Base-by-base conservation (phyloP, 2,113 vertebrate species). In the Phoxinus phoxinus region DNA sequence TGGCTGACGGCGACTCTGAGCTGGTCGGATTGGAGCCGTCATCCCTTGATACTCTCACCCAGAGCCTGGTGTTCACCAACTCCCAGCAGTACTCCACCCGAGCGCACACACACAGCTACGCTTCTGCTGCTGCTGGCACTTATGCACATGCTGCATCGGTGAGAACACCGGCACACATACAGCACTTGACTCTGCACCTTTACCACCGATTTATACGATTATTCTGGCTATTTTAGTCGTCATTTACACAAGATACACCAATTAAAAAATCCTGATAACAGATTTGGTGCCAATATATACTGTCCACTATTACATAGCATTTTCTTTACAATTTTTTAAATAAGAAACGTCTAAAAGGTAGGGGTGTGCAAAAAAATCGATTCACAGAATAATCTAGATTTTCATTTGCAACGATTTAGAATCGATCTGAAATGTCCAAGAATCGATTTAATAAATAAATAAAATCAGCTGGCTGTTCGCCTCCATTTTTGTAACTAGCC, bases 41-140 rank as follows among this genome's bases (percentile, higher is more conserved):
- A 0, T 96, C 95, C 75, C 87, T 96, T 1, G 97, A 97, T 85
- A 93, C 94, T 88, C 96, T 99, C 86, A 95, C 95, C 51, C 97
- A 98, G 93, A 96, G 97, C 32, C 92, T 99, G 86, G 96, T 99
- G 80, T 99, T 99, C 93, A 99, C 97, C 81, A 99, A 98, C 93
- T 99, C 97, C 87, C 97, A 99, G 91, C 89, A 89, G 77, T 90
- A 96, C 88, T 91, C 96, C 87, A 95, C 94, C 89, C 92, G 93
- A 90, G 92, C 94, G 82, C 90, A 95, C 86, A 93, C 96, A 86
- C 96, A 96, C 92, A 94, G 94, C 88, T 94, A 95, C 86, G 94
- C 87, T 86, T 96, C 93, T 89, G 96, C 93, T 89, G 96, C 92
- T 94, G 93, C 92, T 90, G 94, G 93, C 87, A 94, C 96, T 88